phyloP scores from a whole-genome alignment of 1,140 invertebrate species.

The Heliconius himera region DNA sequence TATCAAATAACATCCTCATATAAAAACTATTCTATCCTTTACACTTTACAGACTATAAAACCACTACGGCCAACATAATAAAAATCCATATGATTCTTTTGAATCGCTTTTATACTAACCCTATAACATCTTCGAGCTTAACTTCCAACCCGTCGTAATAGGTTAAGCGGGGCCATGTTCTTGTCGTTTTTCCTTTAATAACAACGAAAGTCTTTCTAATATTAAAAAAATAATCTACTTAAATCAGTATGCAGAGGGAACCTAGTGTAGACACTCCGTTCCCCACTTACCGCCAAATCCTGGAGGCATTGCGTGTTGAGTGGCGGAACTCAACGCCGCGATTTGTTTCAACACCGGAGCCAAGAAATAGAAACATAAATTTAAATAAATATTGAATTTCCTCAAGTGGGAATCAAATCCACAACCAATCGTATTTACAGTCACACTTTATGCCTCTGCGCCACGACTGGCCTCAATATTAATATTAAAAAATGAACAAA shows the following conservation, averaged over 20 bases:
- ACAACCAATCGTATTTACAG: too few species aligned
- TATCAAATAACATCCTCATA: background rate
- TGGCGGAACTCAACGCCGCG: too few species aligned
- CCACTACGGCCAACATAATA: background rate
- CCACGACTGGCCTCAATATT: background rate
- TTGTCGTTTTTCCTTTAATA: background rate
- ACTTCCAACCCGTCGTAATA: conserved; percentile 2
- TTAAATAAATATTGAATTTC: too few species aligned
- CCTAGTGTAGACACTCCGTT: too few species aligned
- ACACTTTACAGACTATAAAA: conserved; percentile 15
- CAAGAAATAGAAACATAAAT: too few species aligned
- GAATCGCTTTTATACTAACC: background rate
- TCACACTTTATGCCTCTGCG: too few species aligned
- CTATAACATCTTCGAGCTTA: conserved; percentile 9
- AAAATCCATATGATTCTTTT: conserved; percentile 4
- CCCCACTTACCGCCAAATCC: too few species aligned
- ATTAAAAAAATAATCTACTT: background rate
- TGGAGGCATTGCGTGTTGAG: too few species aligned
- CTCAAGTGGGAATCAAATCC: too few species aligned
- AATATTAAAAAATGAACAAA: conserved; percentile 1
- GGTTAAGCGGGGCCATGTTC: background rate
- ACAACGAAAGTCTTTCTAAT: background rate
- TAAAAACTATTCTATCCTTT: background rate
- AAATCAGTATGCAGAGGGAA: too few species aligned
- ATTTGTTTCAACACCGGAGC: too few species aligned